Conservation (phyloP, 2,888 invertebrate species). For the Acanthosoma haemorrhoidale region DNA sequence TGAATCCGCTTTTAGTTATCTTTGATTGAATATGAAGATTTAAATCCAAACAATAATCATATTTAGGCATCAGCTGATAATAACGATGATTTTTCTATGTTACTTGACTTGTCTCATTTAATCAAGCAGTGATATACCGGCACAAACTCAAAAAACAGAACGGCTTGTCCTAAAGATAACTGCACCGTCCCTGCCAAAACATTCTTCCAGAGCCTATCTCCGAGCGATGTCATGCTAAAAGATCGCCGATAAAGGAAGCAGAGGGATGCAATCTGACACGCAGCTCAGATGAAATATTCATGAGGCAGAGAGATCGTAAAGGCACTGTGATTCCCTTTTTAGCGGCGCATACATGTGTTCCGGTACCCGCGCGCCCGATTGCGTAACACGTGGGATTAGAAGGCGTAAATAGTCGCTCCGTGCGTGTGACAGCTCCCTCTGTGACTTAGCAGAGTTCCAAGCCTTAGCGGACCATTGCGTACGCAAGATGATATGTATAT, state of each 20-base stretch:
- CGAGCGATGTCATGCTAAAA: neutral
- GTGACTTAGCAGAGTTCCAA: neutral
- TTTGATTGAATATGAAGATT: too few relatives aligned
- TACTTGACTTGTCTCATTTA: too few relatives aligned
- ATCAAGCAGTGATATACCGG: too few relatives aligned
- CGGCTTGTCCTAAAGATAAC: too few relatives aligned
- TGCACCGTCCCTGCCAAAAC: too few relatives aligned
- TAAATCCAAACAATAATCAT: too few relatives aligned
- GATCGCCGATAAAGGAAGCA: neutral
- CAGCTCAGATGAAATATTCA: conserved; percentile 5
- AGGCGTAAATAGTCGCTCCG: neutral
- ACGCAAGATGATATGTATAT: too few relatives aligned
- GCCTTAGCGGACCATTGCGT: too few relatives aligned
- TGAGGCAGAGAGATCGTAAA: conserved; percentile 19
- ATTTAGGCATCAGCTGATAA: too few relatives aligned
- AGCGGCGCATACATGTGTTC: conserved; percentile 12
- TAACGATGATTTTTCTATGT: too few relatives aligned
- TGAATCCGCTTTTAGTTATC: too few relatives aligned
- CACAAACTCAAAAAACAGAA: too few relatives aligned
- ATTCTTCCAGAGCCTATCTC: neutral
- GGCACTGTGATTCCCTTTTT: conserved; percentile 13
- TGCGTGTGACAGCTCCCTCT: neutral
- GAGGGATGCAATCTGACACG: neutral
- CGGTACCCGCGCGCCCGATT: neutral
- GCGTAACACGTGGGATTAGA: neutral